Evolutionary conservation across 2,113 vertebrate species (phyloP).

Genomic region (Nanger granti): DNA sequence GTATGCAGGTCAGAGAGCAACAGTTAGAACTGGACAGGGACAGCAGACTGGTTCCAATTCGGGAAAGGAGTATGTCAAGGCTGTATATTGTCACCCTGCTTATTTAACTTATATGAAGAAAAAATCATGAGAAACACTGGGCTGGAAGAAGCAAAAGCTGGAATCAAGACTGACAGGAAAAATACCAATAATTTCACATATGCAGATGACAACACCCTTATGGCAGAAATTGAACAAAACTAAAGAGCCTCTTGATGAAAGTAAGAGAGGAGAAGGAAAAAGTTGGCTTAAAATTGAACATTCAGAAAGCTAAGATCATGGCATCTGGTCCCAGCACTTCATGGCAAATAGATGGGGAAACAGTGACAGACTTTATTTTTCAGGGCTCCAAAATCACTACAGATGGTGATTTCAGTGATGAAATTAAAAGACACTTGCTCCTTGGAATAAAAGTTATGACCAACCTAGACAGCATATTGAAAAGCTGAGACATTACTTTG

Average conservation of each 20-base stretch:
- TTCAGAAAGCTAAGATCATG: background rate
- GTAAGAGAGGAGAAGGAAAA: background rate
- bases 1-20: background rate
- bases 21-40: background rate
- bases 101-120: background rate
- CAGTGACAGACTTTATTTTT: background rate
- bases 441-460: background rate
- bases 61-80: rapidly evolving
- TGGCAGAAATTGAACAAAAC: background rate
- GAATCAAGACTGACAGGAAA: background rate
- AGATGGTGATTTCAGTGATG: background rate
- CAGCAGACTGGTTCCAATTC: background rate
- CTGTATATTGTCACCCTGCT: background rate
- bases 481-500: background rate
- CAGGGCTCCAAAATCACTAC: background rate
- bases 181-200: background rate
- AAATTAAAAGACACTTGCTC: background rate
- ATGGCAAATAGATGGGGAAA: background rate
- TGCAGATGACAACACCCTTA: background rate
- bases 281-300: background rate
- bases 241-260: background rate
- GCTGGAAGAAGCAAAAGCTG: background rate
- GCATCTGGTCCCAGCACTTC: background rate
- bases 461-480: background rate
- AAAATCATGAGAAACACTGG: background rate